phyloP scores from a whole-genome alignment of 1,140 invertebrate genomes.

The Heliconius nattereri region DNA sequence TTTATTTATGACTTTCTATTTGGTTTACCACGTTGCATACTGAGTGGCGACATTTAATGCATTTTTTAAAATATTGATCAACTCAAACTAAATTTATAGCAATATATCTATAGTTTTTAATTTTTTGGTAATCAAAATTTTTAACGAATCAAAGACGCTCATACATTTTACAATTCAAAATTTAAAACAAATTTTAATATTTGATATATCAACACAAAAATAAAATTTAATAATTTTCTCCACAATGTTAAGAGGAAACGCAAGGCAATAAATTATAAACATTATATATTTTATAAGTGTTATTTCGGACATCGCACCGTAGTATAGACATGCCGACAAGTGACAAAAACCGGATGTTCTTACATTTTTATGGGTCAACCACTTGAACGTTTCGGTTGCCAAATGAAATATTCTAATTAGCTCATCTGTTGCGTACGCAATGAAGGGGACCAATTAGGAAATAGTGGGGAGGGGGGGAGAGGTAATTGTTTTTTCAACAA shows the following conservation, averaged over 20 bases:
- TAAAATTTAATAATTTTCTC: background rate
- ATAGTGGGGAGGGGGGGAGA: too few relatives aligned
- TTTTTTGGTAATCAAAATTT: too few relatives aligned
- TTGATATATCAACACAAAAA: background rate
- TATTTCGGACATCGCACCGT: background rate
- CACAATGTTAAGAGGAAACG: background rate
- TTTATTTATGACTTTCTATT: too few relatives aligned
- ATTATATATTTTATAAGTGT: conserved; percentile 1
- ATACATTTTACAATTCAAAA: background rate
- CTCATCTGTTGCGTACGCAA: conserved; percentile 39
- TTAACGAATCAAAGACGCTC: background rate
- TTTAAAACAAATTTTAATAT: background rate
- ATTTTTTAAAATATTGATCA: too few relatives aligned
- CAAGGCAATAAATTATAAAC: background rate
- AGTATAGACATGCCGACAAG: conserved; percentile 25
- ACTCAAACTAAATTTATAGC: too few relatives aligned
- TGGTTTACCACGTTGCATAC: too few relatives aligned
- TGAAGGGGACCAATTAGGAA: background rate
- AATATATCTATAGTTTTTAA: too few relatives aligned
- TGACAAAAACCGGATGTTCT: conserved; percentile 43
- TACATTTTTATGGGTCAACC: conserved; percentile 42
- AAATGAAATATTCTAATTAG: conserved; percentile 50
- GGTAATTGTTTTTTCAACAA: conserved; percentile 32
- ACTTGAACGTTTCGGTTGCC: conserved; percentile 36
- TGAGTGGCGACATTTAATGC: too few relatives aligned